Evolutionary conservation across 92 coral and sea anemone species (phyloP).

Genomic region (Meandrina meandrites): DNA sequence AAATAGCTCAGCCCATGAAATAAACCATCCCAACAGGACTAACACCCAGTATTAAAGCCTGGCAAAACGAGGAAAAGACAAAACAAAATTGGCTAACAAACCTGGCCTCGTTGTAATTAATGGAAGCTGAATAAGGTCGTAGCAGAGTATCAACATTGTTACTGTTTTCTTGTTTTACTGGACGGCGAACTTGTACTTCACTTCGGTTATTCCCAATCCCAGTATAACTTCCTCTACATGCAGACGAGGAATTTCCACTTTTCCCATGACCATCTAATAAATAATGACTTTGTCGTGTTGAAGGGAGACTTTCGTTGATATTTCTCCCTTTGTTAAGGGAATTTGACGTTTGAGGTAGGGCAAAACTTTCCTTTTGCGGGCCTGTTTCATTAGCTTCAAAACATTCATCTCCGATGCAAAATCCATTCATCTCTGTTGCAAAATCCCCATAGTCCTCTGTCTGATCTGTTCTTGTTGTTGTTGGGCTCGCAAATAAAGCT

Average conservation of each 20-base stretch:
- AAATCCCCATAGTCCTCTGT: conserved; percentile 6
- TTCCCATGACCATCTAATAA: not conserved
- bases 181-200: conserved; percentile 7
- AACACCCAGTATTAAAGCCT: too few species aligned
- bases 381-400: not conserved
- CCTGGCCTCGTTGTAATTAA: conserved; percentile 12
- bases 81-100: not conserved
- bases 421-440: conserved; percentile 1
- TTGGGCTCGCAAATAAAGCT: conserved; percentile 84
- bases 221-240: not conserved
- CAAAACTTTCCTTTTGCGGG: not conserved
- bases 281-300: not conserved
- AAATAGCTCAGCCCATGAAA: too few species aligned
- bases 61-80: not conserved
- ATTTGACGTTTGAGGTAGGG: conserved; percentile 3
- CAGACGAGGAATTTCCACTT: not conserved
- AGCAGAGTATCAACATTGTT: not conserved
- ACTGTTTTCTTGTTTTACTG: conserved; percentile 3
- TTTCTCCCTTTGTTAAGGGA: not conserved
- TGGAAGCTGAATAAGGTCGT: not conserved
- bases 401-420: not conserved
- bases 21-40: too few species aligned
- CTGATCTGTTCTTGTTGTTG: not conserved
- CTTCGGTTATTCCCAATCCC: conserved; percentile 15
- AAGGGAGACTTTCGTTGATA: not conserved